phyloP scores from a whole-genome alignment of 2,888 invertebrate species.

The Microplitis deprimator region DNA sequence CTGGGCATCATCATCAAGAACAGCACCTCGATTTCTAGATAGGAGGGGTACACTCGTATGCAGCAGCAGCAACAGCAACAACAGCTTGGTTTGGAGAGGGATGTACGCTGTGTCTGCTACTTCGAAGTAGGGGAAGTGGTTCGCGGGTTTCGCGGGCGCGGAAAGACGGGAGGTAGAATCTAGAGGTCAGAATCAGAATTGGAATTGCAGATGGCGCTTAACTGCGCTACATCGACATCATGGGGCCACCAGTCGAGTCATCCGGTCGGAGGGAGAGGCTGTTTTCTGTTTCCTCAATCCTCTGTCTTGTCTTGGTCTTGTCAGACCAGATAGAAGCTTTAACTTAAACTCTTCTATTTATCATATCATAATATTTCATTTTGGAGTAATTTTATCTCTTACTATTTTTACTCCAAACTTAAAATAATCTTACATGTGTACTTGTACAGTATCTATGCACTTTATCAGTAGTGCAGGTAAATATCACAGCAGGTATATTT shows the following conservation, averaged over 20 bases:
- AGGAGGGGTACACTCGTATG: constrained; percentile 2
- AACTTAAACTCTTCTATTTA: not conserved
- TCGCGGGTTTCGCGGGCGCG: constrained; percentile 44
- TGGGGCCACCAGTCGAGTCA: constrained; percentile 56
- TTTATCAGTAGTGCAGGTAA: not conserved
- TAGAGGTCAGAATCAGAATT: constrained; percentile 58
- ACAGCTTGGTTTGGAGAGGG: constrained; percentile 46
- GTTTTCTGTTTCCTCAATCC: constrained; percentile 32
- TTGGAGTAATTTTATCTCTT: not conserved
- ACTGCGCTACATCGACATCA: constrained; percentile 57
- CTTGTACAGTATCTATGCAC: not conserved
- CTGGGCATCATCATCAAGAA: not conserved
- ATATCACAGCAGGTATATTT: not conserved
- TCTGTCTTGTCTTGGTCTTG: constrained; percentile 47
- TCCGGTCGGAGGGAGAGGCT: constrained; percentile 56
- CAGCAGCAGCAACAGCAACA: not conserved
- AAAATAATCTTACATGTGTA: not conserved
- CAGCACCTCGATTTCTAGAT: not conserved
- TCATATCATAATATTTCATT: not conserved
- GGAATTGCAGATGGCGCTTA: constrained; percentile 66
- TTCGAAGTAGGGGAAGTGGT: constrained; percentile 52
- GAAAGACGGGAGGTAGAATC: constrained; percentile 44
- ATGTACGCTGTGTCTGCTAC: constrained; percentile 28
- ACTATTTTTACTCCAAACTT: too few species aligned
- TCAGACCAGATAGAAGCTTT: not conserved